phyloP scores from a whole-genome alignment of 2,797 vertebrate genomes.

The Xenopus petersii region DNA sequence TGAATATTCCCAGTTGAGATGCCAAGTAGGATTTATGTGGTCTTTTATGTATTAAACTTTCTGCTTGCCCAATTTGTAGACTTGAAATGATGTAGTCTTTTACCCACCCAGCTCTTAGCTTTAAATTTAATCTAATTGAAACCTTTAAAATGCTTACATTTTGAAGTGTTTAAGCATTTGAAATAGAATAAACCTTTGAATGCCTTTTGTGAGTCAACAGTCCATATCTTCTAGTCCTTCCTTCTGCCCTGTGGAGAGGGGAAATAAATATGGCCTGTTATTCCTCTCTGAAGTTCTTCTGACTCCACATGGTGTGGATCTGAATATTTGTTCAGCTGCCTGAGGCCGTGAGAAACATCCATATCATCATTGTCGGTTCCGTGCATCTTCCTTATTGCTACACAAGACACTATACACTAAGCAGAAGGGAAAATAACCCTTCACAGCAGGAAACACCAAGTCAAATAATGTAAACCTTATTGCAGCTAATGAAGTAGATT shows the following conservation, averaged over 20 bases:
- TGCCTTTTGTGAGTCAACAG: neutral
- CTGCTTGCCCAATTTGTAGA: too few species aligned
- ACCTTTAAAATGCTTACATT: too few species aligned
- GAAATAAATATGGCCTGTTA: slow-evolving; percentile 22
- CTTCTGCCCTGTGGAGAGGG: slow-evolving; percentile 15
- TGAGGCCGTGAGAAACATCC: slow-evolving; percentile 27
- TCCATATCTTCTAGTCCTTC: neutral
- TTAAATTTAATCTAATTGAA: too few species aligned
- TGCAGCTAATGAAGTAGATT: slow-evolving; percentile 10
- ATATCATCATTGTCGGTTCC: slow-evolving; percentile 26
- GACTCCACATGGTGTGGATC: slow-evolving; percentile 5
- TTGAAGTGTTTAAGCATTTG: too few species aligned
- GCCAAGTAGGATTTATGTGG: too few species aligned
- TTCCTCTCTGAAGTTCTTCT: slow-evolving; percentile 9
- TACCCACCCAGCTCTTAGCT: too few species aligned
- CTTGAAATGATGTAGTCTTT: too few species aligned
- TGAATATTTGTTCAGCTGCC: slow-evolving; percentile 40
- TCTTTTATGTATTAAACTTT: too few species aligned
- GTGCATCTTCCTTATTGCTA: slow-evolving; percentile 13
- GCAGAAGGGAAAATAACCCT: neutral
- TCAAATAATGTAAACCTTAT: neutral
- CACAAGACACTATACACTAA: neutral
- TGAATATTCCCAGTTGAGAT: too few species aligned
- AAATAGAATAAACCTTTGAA: too few species aligned
- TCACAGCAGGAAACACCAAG: neutral